Base-by-base conservation (phyloP, 2,888 invertebrate genomes). In the Seira ritae region DNA sequence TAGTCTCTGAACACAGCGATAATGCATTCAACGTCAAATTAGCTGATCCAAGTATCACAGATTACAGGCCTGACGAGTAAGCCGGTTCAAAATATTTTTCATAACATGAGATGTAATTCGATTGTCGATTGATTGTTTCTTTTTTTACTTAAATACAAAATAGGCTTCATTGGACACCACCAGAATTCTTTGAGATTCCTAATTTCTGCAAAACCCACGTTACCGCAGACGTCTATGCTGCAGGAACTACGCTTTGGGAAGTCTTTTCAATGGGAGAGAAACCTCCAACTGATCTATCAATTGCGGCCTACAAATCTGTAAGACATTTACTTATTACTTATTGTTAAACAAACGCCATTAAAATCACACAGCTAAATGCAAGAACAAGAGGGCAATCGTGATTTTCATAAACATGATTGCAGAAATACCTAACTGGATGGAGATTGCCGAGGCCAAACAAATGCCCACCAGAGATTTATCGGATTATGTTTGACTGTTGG, bases 161-260 rank as follows among this genome's bases (percentile, higher is more conserved):
- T 90, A 97, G 96, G 89, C 93, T 96, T 1, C 96, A 96, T 88
- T 98, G 97, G 97, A 94, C 97, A 90, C 97, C 98, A 0, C 94
- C 95, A 10, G 97, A 97, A 90, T 95, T 94, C 90, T 95, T 95
- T 90, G 88, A 92, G 0, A 94, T 95, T 90, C 92, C 94, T 89
- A 93, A 93, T 89, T 91, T 92, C 87, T 95, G 95, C 15, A 94
- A 93, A 90, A 92, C 92, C 10, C 95, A 94, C 20, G 92, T 93
- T 0, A 92, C 94, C 74, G 95, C 96, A 12, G 98, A 98, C 90
- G 94, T 97, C 22, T 98, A 97, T 96, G 96, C 98, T 3, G 95
- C 96, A 90, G 96, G 96, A 0, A 98, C 97, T 1, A 97, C 97
- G 0, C 90, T 97, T 19, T 98, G 97, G 96, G 96, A 98, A 91